Percentiles rank a stretch among this genome's conserved stretches.
These are phyloP conservation scores for Ophraella communa DNA, from an alignment of 2,888 invertebrate species.

Conservation along the genomic window DNA sequence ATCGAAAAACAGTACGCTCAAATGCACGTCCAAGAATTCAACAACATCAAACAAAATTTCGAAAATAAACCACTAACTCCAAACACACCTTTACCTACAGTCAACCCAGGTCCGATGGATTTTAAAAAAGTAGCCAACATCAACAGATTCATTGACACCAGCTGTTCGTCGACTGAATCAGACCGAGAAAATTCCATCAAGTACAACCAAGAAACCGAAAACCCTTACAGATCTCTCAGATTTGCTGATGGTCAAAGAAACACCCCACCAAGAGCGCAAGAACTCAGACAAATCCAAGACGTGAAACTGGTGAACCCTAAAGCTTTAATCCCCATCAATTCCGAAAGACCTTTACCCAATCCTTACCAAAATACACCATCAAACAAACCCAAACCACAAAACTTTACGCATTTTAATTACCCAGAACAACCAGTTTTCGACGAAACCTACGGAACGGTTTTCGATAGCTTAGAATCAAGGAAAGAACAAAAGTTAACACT, in stretches of 20 bases:
- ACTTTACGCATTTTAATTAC: not conserved
- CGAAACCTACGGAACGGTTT: conserved; percentile 55
- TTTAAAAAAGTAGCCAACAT: conserved; percentile 46
- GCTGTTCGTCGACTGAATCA: conserved; percentile 54
- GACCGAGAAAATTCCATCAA: conserved; percentile 42
- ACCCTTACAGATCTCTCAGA: conserved; percentile 24
- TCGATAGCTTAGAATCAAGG: conserved; percentile 46
- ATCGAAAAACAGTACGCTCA: conserved; percentile 50
- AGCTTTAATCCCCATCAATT: conserved; percentile 56
- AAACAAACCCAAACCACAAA: conserved; percentile 21
- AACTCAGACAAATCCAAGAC: conserved; percentile 48
- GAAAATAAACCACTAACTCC: conserved; percentile 37
- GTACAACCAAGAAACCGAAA: conserved; percentile 24
- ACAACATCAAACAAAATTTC: conserved; percentile 49
- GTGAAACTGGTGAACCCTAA: conserved; percentile 56
- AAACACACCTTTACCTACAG: conserved; percentile 30
- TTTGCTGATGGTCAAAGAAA: conserved; percentile 36
- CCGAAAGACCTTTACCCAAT: conserved; percentile 56
- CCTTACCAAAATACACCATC: conserved; percentile 48
- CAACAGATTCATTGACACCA: conserved; percentile 55
- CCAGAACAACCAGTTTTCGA: conserved; percentile 41
- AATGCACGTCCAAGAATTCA: conserved; percentile 52
- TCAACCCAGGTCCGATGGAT: conserved; percentile 41
- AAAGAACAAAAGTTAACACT: conserved; percentile 18
- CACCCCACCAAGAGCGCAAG: conserved; percentile 53